Evolutionary conservation across 2,888 invertebrate species (phyloP).

Genomic region (Apotomis turbidana): DNA sequence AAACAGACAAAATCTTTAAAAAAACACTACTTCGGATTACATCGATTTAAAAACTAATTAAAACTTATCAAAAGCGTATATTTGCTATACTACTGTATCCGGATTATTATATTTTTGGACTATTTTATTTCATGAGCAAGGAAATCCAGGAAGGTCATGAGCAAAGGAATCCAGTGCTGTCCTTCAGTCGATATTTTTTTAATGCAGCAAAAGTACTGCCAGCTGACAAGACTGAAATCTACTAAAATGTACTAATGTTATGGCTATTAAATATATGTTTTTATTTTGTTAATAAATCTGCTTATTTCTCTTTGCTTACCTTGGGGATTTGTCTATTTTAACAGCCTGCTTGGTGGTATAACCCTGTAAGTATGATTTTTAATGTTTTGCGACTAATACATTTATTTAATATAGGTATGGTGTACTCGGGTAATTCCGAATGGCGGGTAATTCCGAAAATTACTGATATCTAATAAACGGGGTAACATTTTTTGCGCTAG

Average conservation of each 20-base stretch:
- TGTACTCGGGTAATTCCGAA: too few relatives aligned
- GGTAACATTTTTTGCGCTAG: too few relatives aligned
- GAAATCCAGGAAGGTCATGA: too few relatives aligned
- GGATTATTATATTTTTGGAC: too few relatives aligned
- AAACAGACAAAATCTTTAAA: background rate
- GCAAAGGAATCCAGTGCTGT: too few relatives aligned
- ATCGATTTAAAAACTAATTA: background rate
- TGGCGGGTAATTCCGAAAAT: too few relatives aligned
- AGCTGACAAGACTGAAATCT: conserved; percentile 41
- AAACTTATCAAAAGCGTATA: background rate
- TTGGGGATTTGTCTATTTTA: conserved; percentile 59
- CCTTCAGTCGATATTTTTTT: background rate
- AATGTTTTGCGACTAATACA: background rate
- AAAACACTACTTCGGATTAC: background rate
- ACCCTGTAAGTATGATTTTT: conserved; percentile 89
- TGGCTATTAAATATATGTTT: conserved; percentile 34
- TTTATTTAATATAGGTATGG: background rate
- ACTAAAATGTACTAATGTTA: conserved; percentile 38
- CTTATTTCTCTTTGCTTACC: conserved; percentile 61
- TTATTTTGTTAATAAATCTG: conserved; percentile 43
- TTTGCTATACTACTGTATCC: background rate
- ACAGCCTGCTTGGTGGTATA: conserved; percentile 97
- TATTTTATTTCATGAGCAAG: too few relatives aligned
- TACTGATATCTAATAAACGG: too few relatives aligned
- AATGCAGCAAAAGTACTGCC: conserved; percentile 2